These are phyloP conservation scores for Babyrousa celebensis DNA, from an alignment of 2,797 vertebrate genomes.

Conservation along the genomic window DNA sequence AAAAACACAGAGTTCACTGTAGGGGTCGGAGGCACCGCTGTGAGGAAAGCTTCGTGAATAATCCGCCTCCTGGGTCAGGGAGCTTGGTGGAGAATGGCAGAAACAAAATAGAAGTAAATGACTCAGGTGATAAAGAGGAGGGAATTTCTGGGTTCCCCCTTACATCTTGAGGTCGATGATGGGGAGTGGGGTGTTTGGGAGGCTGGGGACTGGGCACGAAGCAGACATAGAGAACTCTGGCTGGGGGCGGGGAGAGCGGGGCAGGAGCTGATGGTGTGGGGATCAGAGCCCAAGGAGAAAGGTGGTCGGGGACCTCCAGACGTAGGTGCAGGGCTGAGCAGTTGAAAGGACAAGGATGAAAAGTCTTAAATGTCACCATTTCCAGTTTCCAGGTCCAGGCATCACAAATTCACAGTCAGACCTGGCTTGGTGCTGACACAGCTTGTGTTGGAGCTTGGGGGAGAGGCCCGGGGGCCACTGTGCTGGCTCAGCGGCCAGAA, in stretches of 20 bases:
- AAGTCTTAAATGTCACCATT: not conserved
- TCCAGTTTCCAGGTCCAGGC: not conserved
- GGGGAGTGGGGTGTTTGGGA: not conserved
- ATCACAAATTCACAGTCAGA: not conserved
- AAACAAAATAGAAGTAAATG: not conserved
- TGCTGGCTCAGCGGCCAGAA: not conserved
- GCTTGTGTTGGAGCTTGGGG: not conserved
- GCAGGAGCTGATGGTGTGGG: no score
- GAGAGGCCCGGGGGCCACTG: rapidly evolving
- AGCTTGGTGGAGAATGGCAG: not conserved
- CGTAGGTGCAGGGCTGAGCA: not conserved
- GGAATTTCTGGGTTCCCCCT: not conserved
- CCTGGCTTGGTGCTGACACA: not conserved
- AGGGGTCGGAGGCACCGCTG: no score
- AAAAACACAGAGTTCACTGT: not conserved
- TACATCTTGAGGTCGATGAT: not conserved
- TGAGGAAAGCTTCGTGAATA: not conserved
- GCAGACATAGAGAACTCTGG: not conserved
- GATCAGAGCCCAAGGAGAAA: not conserved
- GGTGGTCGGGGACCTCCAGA: not conserved
- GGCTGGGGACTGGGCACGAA: not conserved
- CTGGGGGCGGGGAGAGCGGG: no score
- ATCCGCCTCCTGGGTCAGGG: not conserved
- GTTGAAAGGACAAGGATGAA: not conserved
- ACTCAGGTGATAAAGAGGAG: not conserved